Evolutionary conservation across 1,140 invertebrate species (phyloP).

Genomic region (Drosophila subobscura): DNA sequence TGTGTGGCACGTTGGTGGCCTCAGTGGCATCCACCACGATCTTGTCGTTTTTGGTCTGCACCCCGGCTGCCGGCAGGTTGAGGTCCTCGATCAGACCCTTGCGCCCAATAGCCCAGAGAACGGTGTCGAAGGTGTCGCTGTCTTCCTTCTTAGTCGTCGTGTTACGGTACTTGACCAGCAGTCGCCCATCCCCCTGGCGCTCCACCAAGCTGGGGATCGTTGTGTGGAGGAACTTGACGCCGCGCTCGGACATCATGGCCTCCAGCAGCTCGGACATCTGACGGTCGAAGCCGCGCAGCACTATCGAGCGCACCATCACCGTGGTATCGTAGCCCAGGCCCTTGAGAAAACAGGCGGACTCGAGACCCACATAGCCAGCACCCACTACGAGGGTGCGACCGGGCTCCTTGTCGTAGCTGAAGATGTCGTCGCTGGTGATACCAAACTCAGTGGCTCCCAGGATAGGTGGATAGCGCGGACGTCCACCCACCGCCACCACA

Average conservation of each 20-base stretch:
- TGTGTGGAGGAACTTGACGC: slow-evolving; percentile 92
- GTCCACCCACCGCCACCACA: slow-evolving; percentile 95
- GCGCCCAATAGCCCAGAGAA: slow-evolving; percentile 93
- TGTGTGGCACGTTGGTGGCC: slow-evolving; percentile 93
- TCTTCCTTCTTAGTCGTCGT: slow-evolving; percentile 84
- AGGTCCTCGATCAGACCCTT: slow-evolving; percentile 89
- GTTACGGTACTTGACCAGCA: slow-evolving; percentile 88
- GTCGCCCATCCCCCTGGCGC: slow-evolving; percentile 87
- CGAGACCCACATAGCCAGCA: slow-evolving; percentile 97
- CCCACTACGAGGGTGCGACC: slow-evolving; percentile 97
- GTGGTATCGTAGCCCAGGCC: slow-evolving; percentile 95
- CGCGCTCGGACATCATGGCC: slow-evolving; percentile 92
- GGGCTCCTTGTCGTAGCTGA: slow-evolving; percentile 93
- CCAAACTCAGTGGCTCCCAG: slow-evolving; percentile 94
- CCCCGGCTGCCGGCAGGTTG: slow-evolving; percentile 88
- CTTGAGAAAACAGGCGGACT: slow-evolving; percentile 97
- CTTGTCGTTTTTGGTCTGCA: slow-evolving; percentile 86
- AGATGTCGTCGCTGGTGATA: slow-evolving; percentile 98
- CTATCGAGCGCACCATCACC: slow-evolving; percentile 96
- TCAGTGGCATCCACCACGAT: slow-evolving; percentile 88
- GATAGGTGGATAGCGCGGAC: slow-evolving; percentile 93
- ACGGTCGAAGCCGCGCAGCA: slow-evolving; percentile 99
- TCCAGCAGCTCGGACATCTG: slow-evolving; percentile 95
- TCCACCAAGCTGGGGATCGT: slow-evolving; percentile 91
- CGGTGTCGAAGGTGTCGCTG: slow-evolving; percentile 92